Evolutionary conservation across 2,888 invertebrate species (phyloP), one percentile per base, ranked within the genome.

Genomic region (Sussaba pulchella): DNA sequence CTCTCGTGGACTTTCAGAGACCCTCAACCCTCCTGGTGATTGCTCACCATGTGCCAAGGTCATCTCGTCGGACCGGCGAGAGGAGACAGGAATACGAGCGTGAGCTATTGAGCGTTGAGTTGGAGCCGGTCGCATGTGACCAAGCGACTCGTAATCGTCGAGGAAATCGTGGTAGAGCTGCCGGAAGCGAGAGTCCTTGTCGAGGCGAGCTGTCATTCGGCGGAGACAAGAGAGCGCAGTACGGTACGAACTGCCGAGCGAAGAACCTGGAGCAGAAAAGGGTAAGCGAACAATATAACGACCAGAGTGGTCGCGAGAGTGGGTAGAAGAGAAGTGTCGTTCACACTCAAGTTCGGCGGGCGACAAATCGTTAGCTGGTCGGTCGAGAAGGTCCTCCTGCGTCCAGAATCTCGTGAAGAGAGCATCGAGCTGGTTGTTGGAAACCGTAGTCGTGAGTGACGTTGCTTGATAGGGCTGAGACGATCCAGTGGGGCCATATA

Each of bases 311-410:
- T 77, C 71, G 3, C 75, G 63, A 4, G 52, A 24, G 17, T 78
- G 69, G 0, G 67, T 75, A 0, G 50, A 24, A 26, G 41, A 0
- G 14, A 79, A 79, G 4, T 79, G 79, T 0, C 1, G 0, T 19
- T 79, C 79, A n/a, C 79, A 79, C 8, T 63, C 64, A n/a, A 21
- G 52, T 10, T 80, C 79, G 1, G 69, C 79, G 0, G 31, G 31
- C 0, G 50, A 26, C 19, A 79, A 52, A 6, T 14, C 0, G 3
- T 39, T 14, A 1, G n/a, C 14, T 2, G 8, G 10, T 3, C 6
- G 12, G 6, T 0, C 41, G 0, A 21, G 10, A 0, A 70, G 36
- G 10, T 81, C 67, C 12, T 81, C 77, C 21, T 73, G 77, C 0
- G 47, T 24, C 77, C 70, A 72, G 14, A 81, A 78, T 24, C 45